Evolutionary conservation across 1,140 invertebrate genomes (phyloP), one percentile per base, ranked within the genome.

Genomic region (Solenopsis fugax): DNA sequence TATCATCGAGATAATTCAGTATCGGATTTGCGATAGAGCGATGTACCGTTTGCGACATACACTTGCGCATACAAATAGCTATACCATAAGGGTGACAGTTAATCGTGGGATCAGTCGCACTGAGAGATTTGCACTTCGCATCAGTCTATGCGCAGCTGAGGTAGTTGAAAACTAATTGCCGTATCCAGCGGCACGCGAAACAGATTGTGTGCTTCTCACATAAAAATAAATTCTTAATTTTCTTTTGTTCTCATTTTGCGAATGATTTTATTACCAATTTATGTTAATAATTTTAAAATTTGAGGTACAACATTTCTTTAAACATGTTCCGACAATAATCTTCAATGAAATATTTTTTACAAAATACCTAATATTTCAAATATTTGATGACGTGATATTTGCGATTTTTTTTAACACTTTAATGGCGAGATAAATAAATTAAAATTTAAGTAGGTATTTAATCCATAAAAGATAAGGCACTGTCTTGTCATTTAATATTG

Each of bases 61-160:
- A 75, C 24, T 50, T 60, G 58, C 54, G 41, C 67, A 84, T 18
- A 75, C 54, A 84, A 73, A 75, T 84, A 84, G 24, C 54, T 24
- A 54, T 60, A n/a, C 52, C 24, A 48, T 60, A 84, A 73, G 41
- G 24, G 41, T 72, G 41, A 82, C 29, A 62, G 69, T 84, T 84
- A 84, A 84, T 84, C 54, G 69, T 75, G 41, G 69, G 80, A 73
- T 82, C 54, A 82, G 80, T 60, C 67, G 13, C 80, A 73, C 18
- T 60, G 80, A 73, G 80, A 21, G 65, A 84, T 84, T 84, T 75
- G 69, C 54, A 84, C 80, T 62, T 60, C 9, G 80, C 69, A 75
- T 73, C 69, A 60, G 56, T 21, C 37, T 29, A 45, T 16, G 21
- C 65, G 21, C 78, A 37, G 21, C 41, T 73, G 69, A 84, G 50